Percentiles rank a stretch among this genome's conserved stretches.
Conservation (phyloP, 1,140 invertebrate genomes). For the Frieseomelitta varia region DNA sequence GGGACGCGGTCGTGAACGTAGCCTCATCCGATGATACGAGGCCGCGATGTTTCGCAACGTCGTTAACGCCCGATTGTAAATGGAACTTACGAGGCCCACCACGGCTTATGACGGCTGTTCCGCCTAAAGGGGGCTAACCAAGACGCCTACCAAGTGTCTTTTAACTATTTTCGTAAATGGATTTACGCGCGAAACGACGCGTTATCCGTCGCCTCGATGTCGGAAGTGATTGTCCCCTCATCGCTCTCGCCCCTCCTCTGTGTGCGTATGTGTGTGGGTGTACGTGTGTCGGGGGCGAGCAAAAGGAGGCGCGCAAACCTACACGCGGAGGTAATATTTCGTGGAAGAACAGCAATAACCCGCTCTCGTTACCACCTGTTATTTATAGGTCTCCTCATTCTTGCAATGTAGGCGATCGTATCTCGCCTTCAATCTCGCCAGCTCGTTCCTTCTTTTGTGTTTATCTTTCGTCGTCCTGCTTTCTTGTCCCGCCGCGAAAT, state of each 20-base stretch:
- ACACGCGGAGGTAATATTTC: background rate
- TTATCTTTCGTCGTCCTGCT: background rate
- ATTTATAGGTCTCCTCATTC: background rate
- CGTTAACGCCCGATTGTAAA: constrained; percentile 50
- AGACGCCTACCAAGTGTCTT: constrained; percentile 24
- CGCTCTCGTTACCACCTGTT: background rate
- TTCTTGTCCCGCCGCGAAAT: background rate
- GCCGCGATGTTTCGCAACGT: constrained; percentile 15
- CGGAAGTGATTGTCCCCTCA: constrained; percentile 20
- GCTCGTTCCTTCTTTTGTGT: background rate
- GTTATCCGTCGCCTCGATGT: constrained; percentile 32
- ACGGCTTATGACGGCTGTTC: constrained; percentile 40
- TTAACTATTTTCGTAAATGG: constrained; percentile 52
- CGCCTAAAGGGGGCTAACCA: background rate
- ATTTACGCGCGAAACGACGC: constrained; percentile 31
- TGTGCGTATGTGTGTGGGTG: no score
- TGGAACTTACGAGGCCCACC: constrained; percentile 44
- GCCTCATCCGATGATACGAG: background rate
- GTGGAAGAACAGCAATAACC: constrained; percentile 10
- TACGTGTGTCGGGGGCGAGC: background rate
- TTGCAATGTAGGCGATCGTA: background rate
- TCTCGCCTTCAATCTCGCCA: background rate
- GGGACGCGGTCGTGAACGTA: background rate
- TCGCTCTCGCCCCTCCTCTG: background rate
- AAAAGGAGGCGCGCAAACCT: no score